These are phyloP conservation scores for Atherinomorus stipes DNA, from an alignment of 2,113 vertebrate species.

Conservation along the genomic window DNA sequence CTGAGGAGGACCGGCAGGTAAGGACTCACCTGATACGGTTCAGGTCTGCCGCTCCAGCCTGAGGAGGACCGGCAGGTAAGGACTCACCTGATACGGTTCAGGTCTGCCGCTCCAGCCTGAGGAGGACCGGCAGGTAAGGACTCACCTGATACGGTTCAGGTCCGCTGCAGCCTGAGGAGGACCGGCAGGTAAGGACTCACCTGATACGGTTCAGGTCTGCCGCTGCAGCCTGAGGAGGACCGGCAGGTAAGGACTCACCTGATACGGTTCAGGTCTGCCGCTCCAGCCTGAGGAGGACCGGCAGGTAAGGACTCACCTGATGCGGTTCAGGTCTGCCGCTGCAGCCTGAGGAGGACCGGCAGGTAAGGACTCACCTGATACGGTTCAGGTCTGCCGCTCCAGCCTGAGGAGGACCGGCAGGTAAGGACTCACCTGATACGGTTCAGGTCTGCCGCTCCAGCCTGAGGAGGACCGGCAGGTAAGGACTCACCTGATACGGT, in stretches of 20 bases:
- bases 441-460: not conserved
- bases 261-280: not conserved
- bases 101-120: slow-evolving; percentile 62
- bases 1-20: slow-evolving; percentile 94
- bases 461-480: slow-evolving; percentile 96
- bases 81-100: not conserved
- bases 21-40: slow-evolving; percentile 1
- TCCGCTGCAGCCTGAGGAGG: slow-evolving; percentile 83
- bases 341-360: slow-evolving; percentile 92
- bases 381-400: not conserved
- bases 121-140: slow-evolving; percentile 92
- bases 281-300: slow-evolving; percentile 90
- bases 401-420: slow-evolving; percentile 94
- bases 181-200: slow-evolving; percentile 87
- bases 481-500: slow-evolving; percentile 1
- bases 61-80: slow-evolving; percentile 94
- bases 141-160: not conserved
- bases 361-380: slow-evolving; percentile 78
- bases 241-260: slow-evolving; percentile 84
- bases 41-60: not conserved
- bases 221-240: slow-evolving; percentile 88
- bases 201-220: not conserved
- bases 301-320: slow-evolving; percentile 82
- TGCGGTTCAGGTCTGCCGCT: not conserved
- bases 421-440: slow-evolving; percentile 71